A percentile compares a stretch with the other conserved stretches of the same genome.
Conservation (phyloP, 2,113 vertebrate species). For the Zapornia atra region DNA sequence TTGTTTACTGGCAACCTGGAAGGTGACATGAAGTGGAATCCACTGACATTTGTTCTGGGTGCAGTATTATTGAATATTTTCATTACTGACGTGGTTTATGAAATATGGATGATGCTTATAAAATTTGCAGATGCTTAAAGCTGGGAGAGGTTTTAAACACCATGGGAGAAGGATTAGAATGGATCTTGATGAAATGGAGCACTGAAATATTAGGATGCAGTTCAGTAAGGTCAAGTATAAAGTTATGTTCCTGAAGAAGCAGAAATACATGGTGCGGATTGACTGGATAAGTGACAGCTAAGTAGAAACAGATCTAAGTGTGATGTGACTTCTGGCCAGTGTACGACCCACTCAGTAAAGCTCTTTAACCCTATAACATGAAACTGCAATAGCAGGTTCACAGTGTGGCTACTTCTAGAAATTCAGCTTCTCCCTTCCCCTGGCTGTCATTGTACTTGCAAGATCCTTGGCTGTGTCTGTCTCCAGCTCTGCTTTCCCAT, state of each 20-base stretch:
- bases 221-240: not conserved
- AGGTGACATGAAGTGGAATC: not conserved
- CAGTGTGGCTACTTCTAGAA: not conserved
- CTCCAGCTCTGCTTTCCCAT: not conserved
- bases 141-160: conserved; percentile 1
- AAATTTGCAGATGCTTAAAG: conserved; percentile 36
- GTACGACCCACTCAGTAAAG: not conserved
- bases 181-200: not conserved
- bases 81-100: conserved; percentile 40
- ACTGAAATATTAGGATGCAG: not conserved
- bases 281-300: not conserved
- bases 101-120: conserved; percentile 54
- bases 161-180: not conserved
- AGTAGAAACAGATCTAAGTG: not conserved
- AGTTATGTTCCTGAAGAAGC: not conserved
- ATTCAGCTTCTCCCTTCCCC: not conserved
- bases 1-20: not conserved
- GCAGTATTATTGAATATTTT: conserved; percentile 7
- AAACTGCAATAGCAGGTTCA: not conserved
- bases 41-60: not conserved
- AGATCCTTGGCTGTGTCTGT: not conserved
- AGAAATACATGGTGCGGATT: not conserved
- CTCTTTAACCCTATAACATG: not conserved
- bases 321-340: not conserved
- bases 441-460: not conserved